Conservation (phyloP, 2,888 invertebrate genomes). For the Pimpla rufipes region DNA sequence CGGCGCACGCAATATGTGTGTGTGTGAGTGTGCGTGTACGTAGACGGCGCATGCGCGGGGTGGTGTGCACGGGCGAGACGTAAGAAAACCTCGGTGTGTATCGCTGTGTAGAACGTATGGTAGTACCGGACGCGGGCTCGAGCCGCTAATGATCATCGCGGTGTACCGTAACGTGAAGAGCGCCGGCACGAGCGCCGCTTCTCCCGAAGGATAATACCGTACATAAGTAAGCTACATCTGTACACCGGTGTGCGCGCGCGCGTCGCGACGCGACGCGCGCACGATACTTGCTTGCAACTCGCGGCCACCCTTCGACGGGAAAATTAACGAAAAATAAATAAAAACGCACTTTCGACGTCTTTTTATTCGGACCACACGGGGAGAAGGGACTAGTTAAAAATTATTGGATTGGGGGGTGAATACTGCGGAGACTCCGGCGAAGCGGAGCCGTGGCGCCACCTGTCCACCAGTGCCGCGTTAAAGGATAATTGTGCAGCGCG, state of each 20-base stretch:
- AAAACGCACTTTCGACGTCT: too few species aligned
- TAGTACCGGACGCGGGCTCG: slow-evolving; percentile 73
- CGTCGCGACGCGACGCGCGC: too few species aligned
- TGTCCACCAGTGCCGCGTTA: too few species aligned
- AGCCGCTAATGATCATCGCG: slow-evolving; percentile 77
- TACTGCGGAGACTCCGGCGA: too few species aligned
- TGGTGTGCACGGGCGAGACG: slow-evolving; percentile 39
- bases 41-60: slow-evolving; percentile 3
- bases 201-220: slow-evolving; percentile 27
- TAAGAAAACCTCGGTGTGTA: slow-evolving; percentile 62
- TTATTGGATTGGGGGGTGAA: too few species aligned
- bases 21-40: neutral
- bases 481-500: too few species aligned
- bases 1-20: slow-evolving; percentile 34
- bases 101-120: slow-evolving; percentile 69
- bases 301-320: too few species aligned
- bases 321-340: too few species aligned
- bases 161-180: slow-evolving; percentile 77
- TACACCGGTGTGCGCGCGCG: neutral
- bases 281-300: too few species aligned
- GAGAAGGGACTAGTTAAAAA: too few species aligned
- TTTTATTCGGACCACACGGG: too few species aligned
- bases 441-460: too few species aligned
- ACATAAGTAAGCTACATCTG: slow-evolving; percentile 15
- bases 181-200: slow-evolving; percentile 50